Conservation (phyloP, 2,113 vertebrate species). For the Circaetus cinerascens region DNA sequence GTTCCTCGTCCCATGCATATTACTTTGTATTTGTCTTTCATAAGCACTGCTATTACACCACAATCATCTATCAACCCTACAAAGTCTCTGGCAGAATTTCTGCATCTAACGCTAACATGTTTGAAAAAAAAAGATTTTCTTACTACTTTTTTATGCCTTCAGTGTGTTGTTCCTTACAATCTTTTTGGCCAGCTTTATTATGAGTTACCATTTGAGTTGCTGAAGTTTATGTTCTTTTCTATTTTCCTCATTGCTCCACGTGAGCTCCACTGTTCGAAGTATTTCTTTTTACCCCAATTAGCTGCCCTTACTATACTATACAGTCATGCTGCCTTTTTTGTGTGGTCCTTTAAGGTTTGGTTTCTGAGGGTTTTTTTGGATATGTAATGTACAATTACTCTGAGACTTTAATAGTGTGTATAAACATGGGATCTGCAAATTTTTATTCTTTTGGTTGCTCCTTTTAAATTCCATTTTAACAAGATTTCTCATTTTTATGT, state of each 20-base stretch:
- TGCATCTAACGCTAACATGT: not conserved
- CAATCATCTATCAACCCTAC: not conserved
- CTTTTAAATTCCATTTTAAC: slow-evolving; percentile 37
- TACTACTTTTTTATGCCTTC: not conserved
- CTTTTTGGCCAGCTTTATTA: not conserved
- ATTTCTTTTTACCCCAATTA: slow-evolving; percentile 19
- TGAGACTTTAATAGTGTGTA: not conserved
- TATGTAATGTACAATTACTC: not conserved
- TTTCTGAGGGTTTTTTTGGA: not conserved
- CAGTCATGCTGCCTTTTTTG: not conserved
- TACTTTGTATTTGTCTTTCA: not conserved
- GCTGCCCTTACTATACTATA: not conserved
- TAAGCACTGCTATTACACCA: not conserved
- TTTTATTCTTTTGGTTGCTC: not conserved
- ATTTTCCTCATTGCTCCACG: not conserved
- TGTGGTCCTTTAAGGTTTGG: slow-evolving; percentile 17
- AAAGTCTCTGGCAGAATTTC: not conserved
- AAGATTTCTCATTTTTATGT: slow-evolving; percentile 24
- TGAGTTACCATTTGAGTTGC: not conserved
- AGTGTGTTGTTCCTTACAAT: not conserved
- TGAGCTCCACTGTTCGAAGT: not conserved
- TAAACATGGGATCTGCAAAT: not conserved
- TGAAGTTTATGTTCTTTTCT: not conserved
- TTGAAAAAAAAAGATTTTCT: not conserved
- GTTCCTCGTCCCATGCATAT: not conserved